Evolutionary conservation across 2,888 invertebrate species (phyloP).

Genomic region (Cephus pulcher): DNA sequence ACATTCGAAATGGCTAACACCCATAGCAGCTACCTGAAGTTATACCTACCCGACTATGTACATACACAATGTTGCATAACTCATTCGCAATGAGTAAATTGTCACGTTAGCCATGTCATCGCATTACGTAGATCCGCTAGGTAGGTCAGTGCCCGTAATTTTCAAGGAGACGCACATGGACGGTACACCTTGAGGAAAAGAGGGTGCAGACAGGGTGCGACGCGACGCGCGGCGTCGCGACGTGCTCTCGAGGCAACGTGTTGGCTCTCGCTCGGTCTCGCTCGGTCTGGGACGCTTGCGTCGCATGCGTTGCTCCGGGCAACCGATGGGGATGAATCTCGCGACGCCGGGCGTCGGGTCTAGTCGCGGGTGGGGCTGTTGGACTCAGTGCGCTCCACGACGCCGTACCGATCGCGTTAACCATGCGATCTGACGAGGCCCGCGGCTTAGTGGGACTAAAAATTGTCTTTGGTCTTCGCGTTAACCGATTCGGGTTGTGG

Average conservation of each 20-base stretch:
- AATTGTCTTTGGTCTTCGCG: background rate
- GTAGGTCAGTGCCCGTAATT: background rate
- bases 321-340: slow-evolving; percentile 62
- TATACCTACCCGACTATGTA: background rate
- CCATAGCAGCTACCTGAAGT: background rate
- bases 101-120: background rate
- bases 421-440: slow-evolving; percentile 32
- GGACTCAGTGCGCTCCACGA: slow-evolving; percentile 57
- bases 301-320: slow-evolving; percentile 54
- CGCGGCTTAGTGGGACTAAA: background rate
- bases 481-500: background rate
- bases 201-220: background rate
- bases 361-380: slow-evolving; percentile 61
- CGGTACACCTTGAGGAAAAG: background rate
- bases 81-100: background rate
- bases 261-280: slow-evolving; percentile 19
- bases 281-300: slow-evolving; percentile 26
- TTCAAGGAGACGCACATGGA: background rate
- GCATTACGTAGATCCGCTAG: background rate
- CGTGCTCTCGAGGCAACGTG: slow-evolving; percentile 15
- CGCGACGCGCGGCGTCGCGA: slow-evolving; percentile 8
- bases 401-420: slow-evolving; percentile 56
- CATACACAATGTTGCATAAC: background rate
- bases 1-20: background rate
- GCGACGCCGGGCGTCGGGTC: slow-evolving; percentile 59